A percentile compares a stretch with the other conserved stretches of the same genome.
Conservation (phyloP, 1,140 invertebrate genomes). For the Popillia japonica region DNA sequence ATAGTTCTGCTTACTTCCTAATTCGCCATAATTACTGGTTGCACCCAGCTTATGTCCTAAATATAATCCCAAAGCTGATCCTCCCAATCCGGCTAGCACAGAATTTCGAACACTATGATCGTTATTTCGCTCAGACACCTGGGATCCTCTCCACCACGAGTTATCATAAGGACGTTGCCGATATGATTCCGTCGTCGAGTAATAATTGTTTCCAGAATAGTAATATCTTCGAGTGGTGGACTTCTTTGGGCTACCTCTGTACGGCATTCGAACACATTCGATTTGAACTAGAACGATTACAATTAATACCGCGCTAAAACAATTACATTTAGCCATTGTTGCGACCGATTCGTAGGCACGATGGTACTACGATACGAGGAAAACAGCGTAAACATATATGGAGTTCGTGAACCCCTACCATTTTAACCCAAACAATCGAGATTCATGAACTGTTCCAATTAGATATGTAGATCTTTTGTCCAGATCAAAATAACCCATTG, state of each 20-base stretch:
- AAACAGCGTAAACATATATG: too few relatives aligned
- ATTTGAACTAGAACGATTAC: background rate
- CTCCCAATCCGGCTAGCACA: conserved; percentile 27
- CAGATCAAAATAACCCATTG: too few relatives aligned
- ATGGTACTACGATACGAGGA: too few relatives aligned
- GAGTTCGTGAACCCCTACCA: too few relatives aligned
- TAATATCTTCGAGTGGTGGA: background rate
- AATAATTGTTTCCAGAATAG: too few relatives aligned
- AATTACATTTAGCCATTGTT: background rate
- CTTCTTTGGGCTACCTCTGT: background rate
- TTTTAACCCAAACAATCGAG: too few relatives aligned
- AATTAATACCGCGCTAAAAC: background rate
- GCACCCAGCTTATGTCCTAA: conserved; percentile 27
- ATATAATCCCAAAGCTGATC: conserved; percentile 37
- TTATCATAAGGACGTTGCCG: too few relatives aligned
- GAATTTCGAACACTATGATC: conserved; percentile 20
- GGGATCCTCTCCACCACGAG: too few relatives aligned
- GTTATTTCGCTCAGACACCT: background rate
- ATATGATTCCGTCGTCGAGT: too few relatives aligned
- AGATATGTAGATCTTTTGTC: too few relatives aligned
- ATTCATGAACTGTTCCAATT: too few relatives aligned
- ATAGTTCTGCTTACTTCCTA: background rate
- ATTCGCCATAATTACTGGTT: background rate
- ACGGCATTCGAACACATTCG: background rate
- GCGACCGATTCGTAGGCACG: too few relatives aligned